Conservation (phyloP, 2,113 vertebrate genomes). For the Regulus satrapa region DNA sequence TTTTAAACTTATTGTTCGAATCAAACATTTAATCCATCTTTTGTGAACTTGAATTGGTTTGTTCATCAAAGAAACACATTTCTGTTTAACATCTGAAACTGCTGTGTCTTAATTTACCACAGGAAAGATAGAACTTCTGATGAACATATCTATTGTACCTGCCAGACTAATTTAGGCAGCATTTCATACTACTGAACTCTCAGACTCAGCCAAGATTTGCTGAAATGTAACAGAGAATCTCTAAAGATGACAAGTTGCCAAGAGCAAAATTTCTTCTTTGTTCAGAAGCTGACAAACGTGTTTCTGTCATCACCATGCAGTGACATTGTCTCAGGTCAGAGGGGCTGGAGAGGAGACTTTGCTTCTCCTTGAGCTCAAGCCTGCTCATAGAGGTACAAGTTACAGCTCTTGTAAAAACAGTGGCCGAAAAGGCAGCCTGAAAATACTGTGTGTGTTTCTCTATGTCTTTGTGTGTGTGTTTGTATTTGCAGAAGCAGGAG, state of each 20-base stretch:
- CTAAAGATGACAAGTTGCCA: neutral
- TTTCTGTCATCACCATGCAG: neutral
- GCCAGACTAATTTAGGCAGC: neutral
- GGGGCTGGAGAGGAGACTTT: neutral
- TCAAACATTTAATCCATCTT: neutral
- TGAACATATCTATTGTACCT: neutral
- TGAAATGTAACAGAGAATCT: neutral
- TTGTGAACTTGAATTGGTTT: neutral
- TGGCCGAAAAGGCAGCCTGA: neutral
- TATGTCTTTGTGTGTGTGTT: accelerated
- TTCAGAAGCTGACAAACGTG: neutral
- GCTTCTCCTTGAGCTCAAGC: neutral
- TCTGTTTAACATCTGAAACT: neutral
- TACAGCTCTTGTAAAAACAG: neutral
- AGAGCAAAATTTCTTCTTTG: neutral
- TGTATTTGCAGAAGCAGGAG: neutral
- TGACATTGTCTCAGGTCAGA: neutral
- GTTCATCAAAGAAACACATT: neutral
- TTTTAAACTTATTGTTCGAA: neutral
- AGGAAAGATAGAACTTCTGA: neutral
- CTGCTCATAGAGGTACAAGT: neutral
- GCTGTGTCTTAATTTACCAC: neutral
- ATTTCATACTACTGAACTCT: neutral
- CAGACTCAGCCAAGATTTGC: neutral
- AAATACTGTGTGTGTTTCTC: neutral